Evolutionary conservation across 2,113 vertebrate species (phyloP).

Genomic region (Condylura cristata): DNA sequence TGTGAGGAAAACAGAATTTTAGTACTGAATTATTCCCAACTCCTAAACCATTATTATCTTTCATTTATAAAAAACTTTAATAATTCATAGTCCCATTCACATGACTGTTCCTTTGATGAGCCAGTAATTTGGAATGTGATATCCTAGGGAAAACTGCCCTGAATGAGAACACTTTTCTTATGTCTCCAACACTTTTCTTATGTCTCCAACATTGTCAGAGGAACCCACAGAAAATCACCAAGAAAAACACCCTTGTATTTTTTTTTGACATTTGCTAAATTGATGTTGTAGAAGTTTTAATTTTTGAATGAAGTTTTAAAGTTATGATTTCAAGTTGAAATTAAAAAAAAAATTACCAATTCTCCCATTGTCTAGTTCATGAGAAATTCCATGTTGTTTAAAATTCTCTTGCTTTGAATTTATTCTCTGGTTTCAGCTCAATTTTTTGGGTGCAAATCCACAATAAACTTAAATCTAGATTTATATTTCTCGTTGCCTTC

Average conservation of each 20-base stretch:
- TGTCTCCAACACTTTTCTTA: neutral
- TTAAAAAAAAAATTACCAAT: too few species aligned
- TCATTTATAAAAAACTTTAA: slow-evolving; percentile 18
- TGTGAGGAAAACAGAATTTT: slow-evolving; percentile 29
- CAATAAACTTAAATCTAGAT: neutral
- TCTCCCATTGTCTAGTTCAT: neutral
- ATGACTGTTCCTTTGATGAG: neutral
- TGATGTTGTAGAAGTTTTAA: neutral
- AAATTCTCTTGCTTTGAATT: slow-evolving; percentile 5
- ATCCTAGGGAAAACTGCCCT: neutral
- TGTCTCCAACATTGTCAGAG: neutral
- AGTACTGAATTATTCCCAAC: neutral
- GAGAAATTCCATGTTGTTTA: neutral
- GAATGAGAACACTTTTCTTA: neutral
- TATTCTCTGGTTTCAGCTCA: neutral
- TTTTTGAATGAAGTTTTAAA: neutral
- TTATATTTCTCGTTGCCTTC: neutral
- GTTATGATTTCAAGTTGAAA: too few species aligned
- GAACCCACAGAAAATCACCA: neutral
- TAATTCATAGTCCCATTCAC: neutral
- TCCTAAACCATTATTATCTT: neutral
- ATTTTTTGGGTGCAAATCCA: neutral
- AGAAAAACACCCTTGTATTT: neutral
- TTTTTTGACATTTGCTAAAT: slow-evolving; percentile 33
- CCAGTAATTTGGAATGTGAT: neutral